Evolutionary conservation across 2,888 invertebrate genomes (phyloP).

Genomic region (Homarus gammarus): DNA sequence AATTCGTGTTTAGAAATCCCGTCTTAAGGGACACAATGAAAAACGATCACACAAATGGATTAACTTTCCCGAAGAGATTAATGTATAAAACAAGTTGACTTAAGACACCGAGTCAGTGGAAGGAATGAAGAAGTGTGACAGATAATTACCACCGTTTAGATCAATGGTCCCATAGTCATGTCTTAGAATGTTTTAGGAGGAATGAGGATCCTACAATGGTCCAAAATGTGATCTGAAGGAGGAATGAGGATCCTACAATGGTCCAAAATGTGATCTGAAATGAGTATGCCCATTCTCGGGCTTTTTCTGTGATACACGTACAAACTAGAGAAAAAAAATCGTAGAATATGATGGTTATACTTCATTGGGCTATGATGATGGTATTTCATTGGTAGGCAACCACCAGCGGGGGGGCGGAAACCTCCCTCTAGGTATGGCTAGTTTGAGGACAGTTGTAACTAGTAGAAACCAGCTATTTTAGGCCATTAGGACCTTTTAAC

Average conservation of each 20-base stretch:
- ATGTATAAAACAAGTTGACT: too few species aligned
- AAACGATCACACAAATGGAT: too few species aligned
- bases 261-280: slow-evolving; percentile 60
- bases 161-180: neutral
- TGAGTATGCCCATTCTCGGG: slow-evolving; percentile 45
- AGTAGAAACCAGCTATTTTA: slow-evolving; percentile 19
- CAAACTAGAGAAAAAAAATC: slow-evolving; percentile 47
- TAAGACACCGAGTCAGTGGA: too few species aligned
- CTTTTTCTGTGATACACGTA: slow-evolving; percentile 62
- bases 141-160: too few species aligned
- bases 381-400: slow-evolving; percentile 54
- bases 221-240: slow-evolving; percentile 54
- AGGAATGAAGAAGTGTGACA: too few species aligned
- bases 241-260: neutral
- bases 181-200: neutral
- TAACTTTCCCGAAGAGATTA: too few species aligned
- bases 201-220: slow-evolving; percentile 5
- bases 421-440: neutral
- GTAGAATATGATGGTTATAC: slow-evolving; percentile 41
- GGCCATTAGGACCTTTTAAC: slow-evolving; percentile 2
- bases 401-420: neutral
- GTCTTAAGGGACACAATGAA: too few species aligned
- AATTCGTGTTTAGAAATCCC: too few species aligned
- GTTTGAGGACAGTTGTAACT: neutral
- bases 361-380: slow-evolving; percentile 52